Conservation (phyloP, 35 echinoderm and acorn worm species). For the Chiridota heheva region DNA sequence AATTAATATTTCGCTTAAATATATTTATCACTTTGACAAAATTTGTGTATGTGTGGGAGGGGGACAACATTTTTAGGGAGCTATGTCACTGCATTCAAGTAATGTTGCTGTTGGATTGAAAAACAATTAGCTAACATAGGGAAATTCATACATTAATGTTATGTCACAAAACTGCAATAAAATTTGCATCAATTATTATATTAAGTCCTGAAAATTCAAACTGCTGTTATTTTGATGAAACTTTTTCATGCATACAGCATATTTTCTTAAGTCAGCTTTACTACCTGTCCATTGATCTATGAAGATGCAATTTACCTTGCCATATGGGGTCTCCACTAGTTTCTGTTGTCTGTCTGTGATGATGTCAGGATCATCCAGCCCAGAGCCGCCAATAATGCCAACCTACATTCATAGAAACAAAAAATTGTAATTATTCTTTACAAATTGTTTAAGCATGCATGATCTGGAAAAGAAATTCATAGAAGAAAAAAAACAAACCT, state of each 20-base stretch:
- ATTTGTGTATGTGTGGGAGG: too few species aligned
- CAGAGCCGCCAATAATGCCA: constrained; percentile 93
- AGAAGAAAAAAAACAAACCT: too few species aligned
- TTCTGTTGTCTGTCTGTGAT: constrained; percentile 64
- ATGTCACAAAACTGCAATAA: too few species aligned
- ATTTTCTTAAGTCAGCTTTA: not conserved
- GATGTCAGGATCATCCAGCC: constrained; percentile 85
- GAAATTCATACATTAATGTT: not conserved
- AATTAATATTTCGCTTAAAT: too few species aligned
- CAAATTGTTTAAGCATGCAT: too few species aligned
- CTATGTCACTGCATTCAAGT: not conserved
- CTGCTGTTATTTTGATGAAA: not conserved
- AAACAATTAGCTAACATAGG: too few species aligned
- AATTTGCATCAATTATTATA: too few species aligned
- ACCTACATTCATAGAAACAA: too few species aligned
- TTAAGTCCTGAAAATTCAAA: too few species aligned
- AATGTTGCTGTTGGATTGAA: too few species aligned
- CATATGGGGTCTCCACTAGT: constrained; percentile 82
- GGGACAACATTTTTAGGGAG: not conserved
- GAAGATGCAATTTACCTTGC: constrained; percentile 55
- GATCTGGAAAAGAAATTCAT: too few species aligned
- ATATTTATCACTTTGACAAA: not conserved
- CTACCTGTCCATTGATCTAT: not conserved
- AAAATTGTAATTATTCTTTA: too few species aligned
- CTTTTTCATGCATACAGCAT: not conserved